phyloP scores from a whole-genome alignment of 2,113 vertebrate species.

The Apodemus speciosus region DNA sequence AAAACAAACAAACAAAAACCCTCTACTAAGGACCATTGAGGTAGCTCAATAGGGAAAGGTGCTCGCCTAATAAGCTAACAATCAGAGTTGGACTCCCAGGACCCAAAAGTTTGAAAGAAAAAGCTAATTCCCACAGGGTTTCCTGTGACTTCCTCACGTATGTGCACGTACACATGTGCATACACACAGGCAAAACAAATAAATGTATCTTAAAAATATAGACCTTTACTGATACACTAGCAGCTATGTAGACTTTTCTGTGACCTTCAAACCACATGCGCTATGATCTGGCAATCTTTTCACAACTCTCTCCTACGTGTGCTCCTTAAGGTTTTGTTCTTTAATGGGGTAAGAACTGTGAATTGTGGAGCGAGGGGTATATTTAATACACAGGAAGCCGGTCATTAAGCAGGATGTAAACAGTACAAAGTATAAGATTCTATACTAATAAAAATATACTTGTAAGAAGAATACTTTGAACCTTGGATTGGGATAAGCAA shows the following conservation, averaged over 20 bases:
- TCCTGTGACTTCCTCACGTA: not conserved
- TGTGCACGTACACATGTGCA: not conserved
- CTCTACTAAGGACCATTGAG: not conserved
- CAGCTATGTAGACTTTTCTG: not conserved
- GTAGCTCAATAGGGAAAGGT: not conserved
- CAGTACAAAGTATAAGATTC: not conserved
- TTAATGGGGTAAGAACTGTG: not conserved
- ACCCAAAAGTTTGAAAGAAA: not conserved
- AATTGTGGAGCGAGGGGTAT: not conserved
- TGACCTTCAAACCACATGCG: not conserved
- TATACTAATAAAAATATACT: constrained; percentile 8
- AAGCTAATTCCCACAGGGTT: not conserved
- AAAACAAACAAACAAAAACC: not conserved
- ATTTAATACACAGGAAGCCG: not conserved
- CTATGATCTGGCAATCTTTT: not conserved
- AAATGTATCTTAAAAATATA: not conserved
- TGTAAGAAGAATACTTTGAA: constrained; percentile 29
- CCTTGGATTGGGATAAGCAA: not conserved
- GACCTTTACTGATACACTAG: not conserved
- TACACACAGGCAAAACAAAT: not conserved
- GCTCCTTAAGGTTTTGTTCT: not conserved
- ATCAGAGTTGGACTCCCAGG: not conserved
- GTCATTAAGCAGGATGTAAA: not conserved
- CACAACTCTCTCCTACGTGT: not conserved
- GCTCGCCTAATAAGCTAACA: no score